Evolutionary conservation across 2,888 invertebrate genomes (phyloP), one percentile per base, ranked within the genome.

Genomic region (Drosophila engyochracea): DNA sequence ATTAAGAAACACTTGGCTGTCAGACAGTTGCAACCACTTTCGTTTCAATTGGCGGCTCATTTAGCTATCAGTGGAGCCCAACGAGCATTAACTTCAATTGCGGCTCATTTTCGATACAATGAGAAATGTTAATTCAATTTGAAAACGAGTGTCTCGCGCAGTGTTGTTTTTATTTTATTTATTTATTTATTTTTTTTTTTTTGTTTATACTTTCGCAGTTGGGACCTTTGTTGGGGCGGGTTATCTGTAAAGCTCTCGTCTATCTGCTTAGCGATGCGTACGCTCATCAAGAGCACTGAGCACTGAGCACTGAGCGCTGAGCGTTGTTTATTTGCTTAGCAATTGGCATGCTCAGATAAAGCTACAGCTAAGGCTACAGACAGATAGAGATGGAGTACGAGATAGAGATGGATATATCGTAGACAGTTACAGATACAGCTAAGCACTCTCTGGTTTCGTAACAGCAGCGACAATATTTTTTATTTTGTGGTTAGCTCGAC

Each of bases 241-340:
- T 72, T 76, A 74, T 79, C 81, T 65, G 39, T 22, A 28, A 25
- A 31, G 7, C 39, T n/a, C 9, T 47, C 54, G 65, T 63, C 63
- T 66, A 49, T 66, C 70, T 82, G 76, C 33, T 62, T 60, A 62
- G 67, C 76, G 69, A 70, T 58, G 73, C 79, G 70, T 79, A 51
- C 73, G 60, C 51, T 75, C 57, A 72, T 49, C 77, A 49, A 41
- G 7, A 14, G 41, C 19, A 9, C n/a, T 14, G 55, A 74, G 74
- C 57, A 12, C 28, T 30, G 6, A 19, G 41, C n/a, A 19, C 30
- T 30, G 30, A 30, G 7, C 30, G 1, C 22, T 19, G 55, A 74
- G 75, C 59, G 73, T 72, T 85, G 80, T 89, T 85, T 85, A 82
- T 85, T 89, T 89, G 85, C 87, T 81, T 89, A 76, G 73, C 87